A percentile compares a stretch with the other conserved stretches of the same genome.
phyloP scores from a whole-genome alignment of 2,797 vertebrate genomes.

The Agapornis canus region DNA sequence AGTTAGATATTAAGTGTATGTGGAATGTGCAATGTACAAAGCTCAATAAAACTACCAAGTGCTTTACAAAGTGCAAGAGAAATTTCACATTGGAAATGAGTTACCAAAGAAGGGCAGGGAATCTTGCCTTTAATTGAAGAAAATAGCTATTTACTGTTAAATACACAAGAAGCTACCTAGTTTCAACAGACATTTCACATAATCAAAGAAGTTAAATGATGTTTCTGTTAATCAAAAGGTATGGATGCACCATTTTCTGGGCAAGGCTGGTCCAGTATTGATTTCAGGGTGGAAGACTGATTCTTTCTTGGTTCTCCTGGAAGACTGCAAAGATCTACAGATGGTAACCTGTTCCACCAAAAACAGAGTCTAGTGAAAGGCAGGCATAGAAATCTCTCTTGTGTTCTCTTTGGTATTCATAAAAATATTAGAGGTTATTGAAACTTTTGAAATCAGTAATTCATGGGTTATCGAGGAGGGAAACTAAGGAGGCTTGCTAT shows the following conservation, averaged over 20 bases:
- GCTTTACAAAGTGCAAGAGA: neutral
- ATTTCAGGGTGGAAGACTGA: neutral
- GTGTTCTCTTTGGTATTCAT: neutral
- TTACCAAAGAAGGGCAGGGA: neutral
- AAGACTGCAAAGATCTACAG: neutral
- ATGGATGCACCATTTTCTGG: neutral
- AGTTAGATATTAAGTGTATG: neutral
- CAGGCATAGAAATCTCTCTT: neutral
- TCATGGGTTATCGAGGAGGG: neutral
- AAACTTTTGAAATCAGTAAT: neutral
- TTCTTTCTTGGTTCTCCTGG: neutral
- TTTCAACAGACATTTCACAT: neutral
- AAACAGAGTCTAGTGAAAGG: fast-evolving
- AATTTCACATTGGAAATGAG: neutral
- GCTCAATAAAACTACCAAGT: neutral
- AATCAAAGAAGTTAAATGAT: neutral
- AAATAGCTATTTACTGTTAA: neutral
- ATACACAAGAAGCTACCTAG: too few species aligned
- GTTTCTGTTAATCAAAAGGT: neutral
- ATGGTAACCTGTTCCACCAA: neutral
- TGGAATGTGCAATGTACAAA: neutral
- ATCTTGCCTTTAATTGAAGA: neutral
- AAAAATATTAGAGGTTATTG: neutral
- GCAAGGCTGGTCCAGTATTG: neutral
- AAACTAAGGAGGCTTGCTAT: neutral